These are phyloP conservation scores for Lepidocyrtoides sp. DNA, from an alignment of 2,888 invertebrate genomes.

Conservation along the genomic window DNA sequence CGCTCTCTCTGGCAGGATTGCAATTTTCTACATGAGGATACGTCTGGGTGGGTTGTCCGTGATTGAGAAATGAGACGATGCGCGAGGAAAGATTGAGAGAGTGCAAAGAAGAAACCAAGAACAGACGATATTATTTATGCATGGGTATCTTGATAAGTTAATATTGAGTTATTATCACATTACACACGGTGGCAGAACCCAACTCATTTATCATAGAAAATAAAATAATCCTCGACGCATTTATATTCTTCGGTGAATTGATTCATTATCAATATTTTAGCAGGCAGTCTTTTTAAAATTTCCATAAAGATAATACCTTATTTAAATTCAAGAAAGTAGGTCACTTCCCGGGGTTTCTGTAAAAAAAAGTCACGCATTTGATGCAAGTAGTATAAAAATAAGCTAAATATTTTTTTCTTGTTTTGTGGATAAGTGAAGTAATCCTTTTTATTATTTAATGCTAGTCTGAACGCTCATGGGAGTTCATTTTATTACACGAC, in stretches of 20 bases:
- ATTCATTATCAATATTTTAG: background rate
- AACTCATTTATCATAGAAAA: background rate
- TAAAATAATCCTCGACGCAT: background rate
- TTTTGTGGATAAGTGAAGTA: no score
- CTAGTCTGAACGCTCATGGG: no score
- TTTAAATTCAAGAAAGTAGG: background rate
- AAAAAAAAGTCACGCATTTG: no score
- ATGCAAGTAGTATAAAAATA: no score
- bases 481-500: no score
- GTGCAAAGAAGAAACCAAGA: background rate
- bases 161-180: background rate
- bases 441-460: no score
- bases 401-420: no score
- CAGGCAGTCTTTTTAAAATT: background rate
- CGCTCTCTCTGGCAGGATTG: background rate
- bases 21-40: background rate
- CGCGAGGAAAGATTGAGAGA: background rate
- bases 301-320: background rate
- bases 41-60: background rate
- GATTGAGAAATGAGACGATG: background rate
- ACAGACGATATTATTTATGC: background rate
- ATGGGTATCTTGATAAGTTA: constrained; percentile 6
- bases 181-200: background rate
- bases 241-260: background rate
- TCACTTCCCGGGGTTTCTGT: no score